phyloP scores from a whole-genome alignment of 2,797 vertebrate species.

The Microctenopoma lineatum region DNA sequence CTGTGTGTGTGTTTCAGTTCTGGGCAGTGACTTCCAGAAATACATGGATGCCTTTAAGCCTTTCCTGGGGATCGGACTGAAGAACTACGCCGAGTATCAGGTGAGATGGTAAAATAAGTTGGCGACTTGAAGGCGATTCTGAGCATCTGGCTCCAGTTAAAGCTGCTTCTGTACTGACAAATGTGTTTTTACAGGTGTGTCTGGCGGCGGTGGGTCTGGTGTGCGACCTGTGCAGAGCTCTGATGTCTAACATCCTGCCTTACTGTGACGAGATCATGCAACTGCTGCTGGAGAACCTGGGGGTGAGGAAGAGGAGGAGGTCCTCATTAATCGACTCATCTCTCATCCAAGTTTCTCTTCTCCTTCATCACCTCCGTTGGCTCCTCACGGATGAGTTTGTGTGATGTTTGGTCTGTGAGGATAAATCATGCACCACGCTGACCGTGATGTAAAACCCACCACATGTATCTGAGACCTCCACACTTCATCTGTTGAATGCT shows the following conservation, averaged over 20 bases:
- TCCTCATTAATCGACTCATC: too few relatives aligned
- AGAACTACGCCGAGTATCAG: conserved; percentile 98
- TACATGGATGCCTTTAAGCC: conserved; percentile 99
- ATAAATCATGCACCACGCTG: conserved; percentile 53
- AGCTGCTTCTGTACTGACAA: background rate
- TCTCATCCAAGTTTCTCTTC: background rate
- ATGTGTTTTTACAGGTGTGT: conserved; percentile 86
- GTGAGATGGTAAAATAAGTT: conserved; percentile 65
- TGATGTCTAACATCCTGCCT: conserved; percentile 95
- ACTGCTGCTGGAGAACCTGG: conserved; percentile 95
- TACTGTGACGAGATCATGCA: conserved; percentile 99
- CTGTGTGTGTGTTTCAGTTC: conserved; percentile 78
- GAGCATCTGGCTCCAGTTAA: background rate
- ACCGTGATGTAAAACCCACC: conserved; percentile 32
- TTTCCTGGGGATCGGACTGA: conserved; percentile 94
- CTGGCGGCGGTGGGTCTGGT: conserved; percentile 96
- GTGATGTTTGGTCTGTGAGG: conserved; percentile 23
- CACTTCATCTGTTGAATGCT: too few relatives aligned
- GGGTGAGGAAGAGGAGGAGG: conserved; percentile 83
- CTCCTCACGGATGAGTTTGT: background rate
- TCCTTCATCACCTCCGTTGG: background rate
- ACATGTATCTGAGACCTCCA: conserved; percentile 23
- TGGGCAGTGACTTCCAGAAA: conserved; percentile 96
- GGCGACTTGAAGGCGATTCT: too few relatives aligned
- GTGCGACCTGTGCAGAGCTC: conserved; percentile 93